These are phyloP conservation scores for Phylloscopus trochiloides DNA, from an alignment of 2,113 vertebrate genomes.

Conservation along the genomic window DNA sequence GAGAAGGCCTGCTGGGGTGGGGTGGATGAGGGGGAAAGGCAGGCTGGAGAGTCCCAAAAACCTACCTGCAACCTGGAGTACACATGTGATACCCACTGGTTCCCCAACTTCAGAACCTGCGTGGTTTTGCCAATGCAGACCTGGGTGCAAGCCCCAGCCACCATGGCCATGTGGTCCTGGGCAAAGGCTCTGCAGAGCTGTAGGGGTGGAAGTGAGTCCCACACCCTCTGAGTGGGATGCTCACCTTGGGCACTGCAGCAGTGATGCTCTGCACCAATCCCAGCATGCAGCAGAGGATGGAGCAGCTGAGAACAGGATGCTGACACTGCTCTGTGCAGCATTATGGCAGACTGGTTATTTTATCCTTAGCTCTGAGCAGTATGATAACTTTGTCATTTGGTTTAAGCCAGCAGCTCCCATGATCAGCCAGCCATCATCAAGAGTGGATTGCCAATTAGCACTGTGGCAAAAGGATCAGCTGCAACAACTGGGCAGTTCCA, in stretches of 20 bases:
- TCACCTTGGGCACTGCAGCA: background rate
- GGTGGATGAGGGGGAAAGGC: background rate
- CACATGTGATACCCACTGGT: fast-evolving
- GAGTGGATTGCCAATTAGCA: background rate
- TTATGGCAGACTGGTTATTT: background rate
- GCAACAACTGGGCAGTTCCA: background rate
- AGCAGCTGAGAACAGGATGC: background rate
- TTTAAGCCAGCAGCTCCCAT: background rate
- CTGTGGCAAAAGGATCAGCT: background rate
- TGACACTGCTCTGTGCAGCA: background rate
- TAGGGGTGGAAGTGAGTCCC: fast-evolving
- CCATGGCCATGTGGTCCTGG: fast-evolving
- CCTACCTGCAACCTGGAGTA: background rate
- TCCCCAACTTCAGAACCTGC: background rate
- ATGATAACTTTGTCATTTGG: background rate
- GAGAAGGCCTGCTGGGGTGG: background rate
- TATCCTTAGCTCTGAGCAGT: background rate
- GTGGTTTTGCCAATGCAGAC: background rate
- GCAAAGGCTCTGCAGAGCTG: fast-evolving
- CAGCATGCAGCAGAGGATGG: background rate
- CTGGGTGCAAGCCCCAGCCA: background rate
- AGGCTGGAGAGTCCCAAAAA: background rate
- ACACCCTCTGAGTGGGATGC: background rate
- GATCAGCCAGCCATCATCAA: background rate
- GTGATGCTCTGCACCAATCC: fast-evolving